Conservation (phyloP, 2,888 invertebrate genomes). For the Volucella inflata region DNA sequence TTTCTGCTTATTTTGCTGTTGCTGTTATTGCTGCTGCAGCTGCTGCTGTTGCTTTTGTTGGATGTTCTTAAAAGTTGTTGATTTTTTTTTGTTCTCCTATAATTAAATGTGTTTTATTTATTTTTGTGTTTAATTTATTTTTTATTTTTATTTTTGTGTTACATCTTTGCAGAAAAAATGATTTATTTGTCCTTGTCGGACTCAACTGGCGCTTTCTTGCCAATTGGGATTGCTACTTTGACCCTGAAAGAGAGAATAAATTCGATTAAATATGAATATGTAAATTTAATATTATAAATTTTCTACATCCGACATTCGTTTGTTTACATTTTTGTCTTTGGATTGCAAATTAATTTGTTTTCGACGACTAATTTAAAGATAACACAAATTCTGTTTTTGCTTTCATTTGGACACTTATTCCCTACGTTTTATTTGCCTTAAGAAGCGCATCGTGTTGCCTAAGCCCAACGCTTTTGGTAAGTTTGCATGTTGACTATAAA, state of each 20-base stretch:
- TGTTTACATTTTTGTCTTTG: too few relatives aligned
- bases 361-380: not conserved
- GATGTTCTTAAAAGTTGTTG: slow-evolving; percentile 66
- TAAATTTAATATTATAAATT: not conserved
- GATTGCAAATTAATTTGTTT: not conserved
- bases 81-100: slow-evolving; percentile 53
- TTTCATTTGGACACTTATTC: too few relatives aligned
- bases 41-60: slow-evolving; percentile 76
- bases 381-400: not conserved
- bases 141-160: slow-evolving; percentile 38
- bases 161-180: slow-evolving; percentile 58
- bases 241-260: slow-evolving; percentile 86
- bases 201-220: slow-evolving; percentile 91
- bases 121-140: slow-evolving; percentile 48
- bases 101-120: slow-evolving; percentile 66
- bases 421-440: too few relatives aligned
- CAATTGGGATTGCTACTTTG: slow-evolving; percentile 94
- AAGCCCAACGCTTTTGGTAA: too few relatives aligned
- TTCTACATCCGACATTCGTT: slow-evolving; percentile 33
- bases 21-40: slow-evolving; percentile 77
- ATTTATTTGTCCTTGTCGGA: slow-evolving; percentile 93
- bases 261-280: slow-evolving; percentile 31
- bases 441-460: too few relatives aligned
- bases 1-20: slow-evolving; percentile 63
- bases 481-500: too few relatives aligned